These are phyloP conservation scores for Agapornis roseicollis DNA, from an alignment of 2,113 vertebrate species.

Conservation along the genomic window DNA sequence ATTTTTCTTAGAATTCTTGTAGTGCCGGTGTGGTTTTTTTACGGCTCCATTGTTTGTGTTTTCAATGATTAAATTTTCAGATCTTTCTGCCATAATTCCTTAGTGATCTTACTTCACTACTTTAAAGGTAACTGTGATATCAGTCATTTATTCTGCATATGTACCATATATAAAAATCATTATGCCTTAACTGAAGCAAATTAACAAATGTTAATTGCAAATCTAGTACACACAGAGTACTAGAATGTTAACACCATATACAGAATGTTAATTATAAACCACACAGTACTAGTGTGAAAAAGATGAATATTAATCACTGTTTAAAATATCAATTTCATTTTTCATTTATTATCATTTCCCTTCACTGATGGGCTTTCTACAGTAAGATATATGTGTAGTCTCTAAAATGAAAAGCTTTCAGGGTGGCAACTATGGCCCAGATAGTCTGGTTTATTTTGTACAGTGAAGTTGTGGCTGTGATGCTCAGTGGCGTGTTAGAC, in stretches of 20 bases:
- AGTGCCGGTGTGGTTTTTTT: not conserved
- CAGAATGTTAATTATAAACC: not conserved
- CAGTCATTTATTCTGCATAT: not conserved
- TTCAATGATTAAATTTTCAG: not conserved
- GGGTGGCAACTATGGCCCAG: not conserved
- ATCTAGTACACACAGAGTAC: not conserved
- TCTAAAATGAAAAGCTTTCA: not conserved
- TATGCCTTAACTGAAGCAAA: not conserved
- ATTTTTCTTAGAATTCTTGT: not conserved
- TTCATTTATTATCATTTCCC: not conserved
- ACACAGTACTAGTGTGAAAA: not conserved
- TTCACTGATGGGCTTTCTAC: not conserved
- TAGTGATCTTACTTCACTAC: not conserved
- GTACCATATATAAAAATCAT: not conserved
- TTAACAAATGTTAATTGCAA: not conserved
- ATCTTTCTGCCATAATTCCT: not conserved
- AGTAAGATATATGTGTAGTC: not conserved
- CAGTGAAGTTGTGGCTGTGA: not conserved
- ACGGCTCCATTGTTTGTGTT: not conserved
- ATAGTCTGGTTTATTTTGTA: not conserved
- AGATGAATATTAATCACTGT: not conserved
- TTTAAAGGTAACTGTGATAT: not conserved
- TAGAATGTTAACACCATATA: not conserved
- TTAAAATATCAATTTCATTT: not conserved
- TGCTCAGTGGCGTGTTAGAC: not conserved